Evolutionary conservation across 2,888 invertebrate species (phyloP).

Genomic region (Cephus runcator): DNA sequence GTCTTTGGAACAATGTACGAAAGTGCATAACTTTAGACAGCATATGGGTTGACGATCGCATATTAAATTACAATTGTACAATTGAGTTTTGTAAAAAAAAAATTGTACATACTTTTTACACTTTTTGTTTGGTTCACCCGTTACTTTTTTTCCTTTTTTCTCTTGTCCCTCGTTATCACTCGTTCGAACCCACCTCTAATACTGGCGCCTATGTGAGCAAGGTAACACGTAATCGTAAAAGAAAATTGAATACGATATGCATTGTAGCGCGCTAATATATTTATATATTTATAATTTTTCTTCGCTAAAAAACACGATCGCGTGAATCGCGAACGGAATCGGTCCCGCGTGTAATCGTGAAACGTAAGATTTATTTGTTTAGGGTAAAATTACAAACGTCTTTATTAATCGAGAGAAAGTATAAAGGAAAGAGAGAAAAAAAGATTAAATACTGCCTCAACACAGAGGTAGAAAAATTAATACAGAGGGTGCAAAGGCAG

Average conservation of each 20-base stretch:
- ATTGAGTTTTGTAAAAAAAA: conserved; percentile 42
- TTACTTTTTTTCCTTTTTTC: background rate
- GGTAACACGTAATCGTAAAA: background rate
- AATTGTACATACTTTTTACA: conserved; percentile 52
- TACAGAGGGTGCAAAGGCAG: background rate
- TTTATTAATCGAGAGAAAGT: background rate
- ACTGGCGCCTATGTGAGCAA: background rate
- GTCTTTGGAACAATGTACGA: conserved; percentile 56
- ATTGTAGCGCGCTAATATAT: background rate
- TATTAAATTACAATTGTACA: conserved; percentile 58
- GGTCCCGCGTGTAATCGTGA: background rate
- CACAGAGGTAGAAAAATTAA: background rate
- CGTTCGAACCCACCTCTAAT: background rate
- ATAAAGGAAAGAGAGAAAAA: background rate
- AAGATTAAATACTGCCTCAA: conserved; percentile 4
- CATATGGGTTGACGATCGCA: conserved; percentile 16
- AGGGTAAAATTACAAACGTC: conserved; percentile 14
- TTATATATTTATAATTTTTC: background rate
- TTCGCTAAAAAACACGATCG: background rate
- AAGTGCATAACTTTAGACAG: conserved; percentile 50
- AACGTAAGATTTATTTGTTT: conserved; percentile 2
- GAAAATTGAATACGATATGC: background rate
- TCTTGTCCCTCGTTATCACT: background rate
- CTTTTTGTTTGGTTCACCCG: conserved; percentile 9
- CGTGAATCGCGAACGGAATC: background rate